Conservation (phyloP, 2,888 invertebrate species). For the Oscheius sp. region DNA sequence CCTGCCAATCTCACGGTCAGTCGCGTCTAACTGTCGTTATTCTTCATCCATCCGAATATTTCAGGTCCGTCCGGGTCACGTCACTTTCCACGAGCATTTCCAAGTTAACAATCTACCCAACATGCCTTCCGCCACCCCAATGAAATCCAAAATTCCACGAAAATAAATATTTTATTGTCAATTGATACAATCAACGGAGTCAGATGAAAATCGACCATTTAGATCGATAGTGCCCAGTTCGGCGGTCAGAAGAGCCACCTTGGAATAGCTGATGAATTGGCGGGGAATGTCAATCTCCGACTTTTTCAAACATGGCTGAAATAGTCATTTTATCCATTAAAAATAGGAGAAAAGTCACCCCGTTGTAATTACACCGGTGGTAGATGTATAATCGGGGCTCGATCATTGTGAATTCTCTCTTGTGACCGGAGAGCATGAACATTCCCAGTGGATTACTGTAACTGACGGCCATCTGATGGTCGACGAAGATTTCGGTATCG, state of each 20-base stretch:
- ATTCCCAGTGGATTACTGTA: slow-evolving; percentile 23
- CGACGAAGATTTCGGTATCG: slow-evolving; percentile 22
- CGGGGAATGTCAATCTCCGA: slow-evolving; percentile 31
- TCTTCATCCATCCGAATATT: background rate
- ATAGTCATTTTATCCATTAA: too few relatives aligned
- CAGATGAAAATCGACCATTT: slow-evolving; percentile 21
- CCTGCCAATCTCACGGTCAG: too few relatives aligned
- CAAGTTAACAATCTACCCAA: slow-evolving; percentile 21
- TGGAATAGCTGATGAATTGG: slow-evolving; percentile 15
- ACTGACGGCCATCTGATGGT: slow-evolving; percentile 13
- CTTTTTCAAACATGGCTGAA: slow-evolving; percentile 31
- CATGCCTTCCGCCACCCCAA: slow-evolving; percentile 5
- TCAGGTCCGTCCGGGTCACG: slow-evolving; percentile 18
- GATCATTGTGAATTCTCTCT: slow-evolving; percentile 22
- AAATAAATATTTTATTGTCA: slow-evolving; percentile 20
- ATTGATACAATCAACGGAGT: slow-evolving; percentile 33
- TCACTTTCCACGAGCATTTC: slow-evolving; percentile 24
- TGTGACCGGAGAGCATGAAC: slow-evolving; percentile 30
- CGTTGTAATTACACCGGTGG: slow-evolving; percentile 30
- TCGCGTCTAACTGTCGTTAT: background rate
- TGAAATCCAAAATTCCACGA: slow-evolving; percentile 3
- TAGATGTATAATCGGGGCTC: slow-evolving; percentile 31
- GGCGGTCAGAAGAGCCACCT: background rate
- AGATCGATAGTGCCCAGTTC: slow-evolving; percentile 15
- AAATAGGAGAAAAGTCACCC: background rate